A percentile compares a stretch with the other conserved stretches of the same genome.
Conservation (phyloP, 2,113 vertebrate species). For the western clawed frog (Xenopus tropicalis) region UCB_Xtro_10.0 CM004452.2:28532001-28532500, state of each 20-base stretch:
- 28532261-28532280: neutral
- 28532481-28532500: too few species aligned
- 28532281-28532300: neutral
- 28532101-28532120: slow-evolving; percentile 32
- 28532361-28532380: neutral
- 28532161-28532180: slow-evolving; percentile 32
- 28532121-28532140: slow-evolving; percentile 44
- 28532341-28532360: too few species aligned
- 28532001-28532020: neutral
- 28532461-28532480: too few species aligned
- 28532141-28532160: slow-evolving; percentile 38
- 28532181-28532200: slow-evolving; percentile 21
- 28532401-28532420: neutral
- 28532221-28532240: neutral
- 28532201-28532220: slow-evolving; percentile 27
- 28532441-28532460: too few species aligned
- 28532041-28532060: slow-evolving; percentile 41
- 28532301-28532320: neutral
- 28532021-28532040: slow-evolving; percentile 27
- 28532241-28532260: neutral
- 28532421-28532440: neutral
- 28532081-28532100: slow-evolving; percentile 37
- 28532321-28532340: slow-evolving; percentile 11
- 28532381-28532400: neutral
- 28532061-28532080: slow-evolving; percentile 44